Percentiles rank a stretch among this genome's conserved stretches.
These are phyloP conservation scores for Thamnophis sirtalis DNA, from an alignment of 2,113 vertebrate genomes.

Conservation along the genomic window DNA sequence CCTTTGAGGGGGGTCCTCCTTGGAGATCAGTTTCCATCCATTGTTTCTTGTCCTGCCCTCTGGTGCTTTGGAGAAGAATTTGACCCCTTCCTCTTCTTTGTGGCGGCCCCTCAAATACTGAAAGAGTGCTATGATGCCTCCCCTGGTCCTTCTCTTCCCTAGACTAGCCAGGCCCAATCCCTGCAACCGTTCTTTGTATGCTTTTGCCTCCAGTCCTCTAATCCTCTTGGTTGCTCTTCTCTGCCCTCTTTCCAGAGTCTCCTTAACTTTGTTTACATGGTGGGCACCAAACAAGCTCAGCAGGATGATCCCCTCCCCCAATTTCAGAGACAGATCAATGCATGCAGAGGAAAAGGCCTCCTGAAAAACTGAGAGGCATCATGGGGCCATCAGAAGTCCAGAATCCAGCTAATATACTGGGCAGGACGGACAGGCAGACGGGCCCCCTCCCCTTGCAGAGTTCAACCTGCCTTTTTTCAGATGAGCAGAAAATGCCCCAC, in stretches of 20 bases:
- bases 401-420: background rate
- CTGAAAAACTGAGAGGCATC: background rate
- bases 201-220: background rate
- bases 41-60: no score
- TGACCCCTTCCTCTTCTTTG: no score
- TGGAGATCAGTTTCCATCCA: no score
- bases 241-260: background rate
- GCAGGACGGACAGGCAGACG: background rate
- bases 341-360: background rate
- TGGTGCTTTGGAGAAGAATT: no score
- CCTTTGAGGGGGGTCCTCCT: background rate
- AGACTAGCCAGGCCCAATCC: background rate
- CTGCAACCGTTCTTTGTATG: background rate
- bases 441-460: background rate
- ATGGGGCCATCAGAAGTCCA: background rate
- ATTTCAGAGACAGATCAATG: background rate
- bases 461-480: background rate
- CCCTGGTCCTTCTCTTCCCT: no score
- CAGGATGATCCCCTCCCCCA: background rate
- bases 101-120: no score
- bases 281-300: background rate
- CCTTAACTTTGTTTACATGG: background rate
- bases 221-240: background rate
- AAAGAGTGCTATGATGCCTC: no score
- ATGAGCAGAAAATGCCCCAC: background rate